Conservation (phyloP, 2,797 vertebrate species). For the Sylvilagus floridanus region DNA sequence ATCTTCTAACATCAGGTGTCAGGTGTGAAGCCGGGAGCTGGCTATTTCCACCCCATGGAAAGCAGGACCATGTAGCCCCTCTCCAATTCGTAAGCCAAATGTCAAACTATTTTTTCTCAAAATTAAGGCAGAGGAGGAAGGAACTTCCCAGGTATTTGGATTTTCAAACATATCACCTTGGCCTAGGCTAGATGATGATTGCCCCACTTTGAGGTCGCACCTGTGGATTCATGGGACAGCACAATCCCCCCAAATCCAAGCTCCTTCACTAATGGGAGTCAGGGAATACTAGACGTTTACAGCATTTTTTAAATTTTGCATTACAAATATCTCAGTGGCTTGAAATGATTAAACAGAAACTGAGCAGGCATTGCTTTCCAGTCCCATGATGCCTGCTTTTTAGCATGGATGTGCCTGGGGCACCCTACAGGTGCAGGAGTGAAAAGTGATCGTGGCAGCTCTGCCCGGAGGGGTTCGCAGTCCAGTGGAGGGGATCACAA, state of each 20-base stretch:
- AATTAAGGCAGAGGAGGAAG: neutral
- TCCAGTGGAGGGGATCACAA: neutral
- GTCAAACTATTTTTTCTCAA: neutral
- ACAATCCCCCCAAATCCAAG: neutral
- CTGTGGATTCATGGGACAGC: neutral
- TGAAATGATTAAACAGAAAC: neutral
- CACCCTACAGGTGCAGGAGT: neutral
- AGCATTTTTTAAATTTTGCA: conserved; percentile 23
- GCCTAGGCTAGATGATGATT: neutral
- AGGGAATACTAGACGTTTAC: neutral
- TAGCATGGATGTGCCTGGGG: neutral
- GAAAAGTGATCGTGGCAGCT: neutral
- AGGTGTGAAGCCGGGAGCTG: neutral
- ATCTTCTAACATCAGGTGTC: neutral
- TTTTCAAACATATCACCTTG: neutral
- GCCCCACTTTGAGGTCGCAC: neutral
- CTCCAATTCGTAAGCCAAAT: neutral
- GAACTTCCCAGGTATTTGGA: conserved; percentile 1
- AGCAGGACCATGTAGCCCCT: neutral
- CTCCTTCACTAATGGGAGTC: neutral
- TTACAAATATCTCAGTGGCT: neutral
- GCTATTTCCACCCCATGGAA: neutral
- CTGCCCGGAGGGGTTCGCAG: no score
- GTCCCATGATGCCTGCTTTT: neutral
- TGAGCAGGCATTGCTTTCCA: neutral